These are phyloP conservation scores for Sialis lutaria DNA, from an alignment of 2,888 invertebrate genomes.

Conservation along the genomic window DNA sequence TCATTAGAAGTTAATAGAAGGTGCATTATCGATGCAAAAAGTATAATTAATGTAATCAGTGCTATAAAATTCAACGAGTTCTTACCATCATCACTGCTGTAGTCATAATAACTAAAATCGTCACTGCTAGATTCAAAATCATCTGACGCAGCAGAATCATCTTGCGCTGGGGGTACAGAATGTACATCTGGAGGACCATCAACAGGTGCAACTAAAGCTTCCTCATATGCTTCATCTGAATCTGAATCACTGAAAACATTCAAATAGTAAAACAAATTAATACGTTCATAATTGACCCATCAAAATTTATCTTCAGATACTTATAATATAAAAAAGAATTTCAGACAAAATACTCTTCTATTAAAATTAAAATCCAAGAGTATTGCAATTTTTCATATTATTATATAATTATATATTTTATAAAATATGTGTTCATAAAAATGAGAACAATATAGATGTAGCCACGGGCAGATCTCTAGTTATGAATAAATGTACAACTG, in stretches of 20 bases:
- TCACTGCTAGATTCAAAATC: constrained; percentile 23
- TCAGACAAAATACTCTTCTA: no score
- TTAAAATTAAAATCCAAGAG: no score
- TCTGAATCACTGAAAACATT: constrained; percentile 32
- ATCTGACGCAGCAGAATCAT: constrained; percentile 20
- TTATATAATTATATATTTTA: no score
- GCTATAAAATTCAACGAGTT: constrained; percentile 3
- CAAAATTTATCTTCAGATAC: no score
- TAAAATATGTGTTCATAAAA: no score
- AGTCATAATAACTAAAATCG: constrained; percentile 29
- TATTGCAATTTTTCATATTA: no score
- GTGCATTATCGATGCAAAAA: not conserved
- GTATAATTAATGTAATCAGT: not conserved
- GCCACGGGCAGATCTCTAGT: no score
- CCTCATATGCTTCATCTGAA: constrained; percentile 45
- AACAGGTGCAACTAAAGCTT: constrained; percentile 34
- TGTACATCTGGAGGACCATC: constrained; percentile 41
- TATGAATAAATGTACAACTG: no score
- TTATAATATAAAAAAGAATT: no score
- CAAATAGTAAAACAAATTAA: no score
- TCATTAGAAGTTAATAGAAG: not conserved
- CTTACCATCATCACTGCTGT: constrained; percentile 29
- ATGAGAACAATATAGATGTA: no score
- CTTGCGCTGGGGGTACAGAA: constrained; percentile 26
- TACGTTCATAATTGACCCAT: no score